Evolutionary conservation across 2,888 invertebrate species (phyloP).

Genomic region (Colletes collaris): DNA sequence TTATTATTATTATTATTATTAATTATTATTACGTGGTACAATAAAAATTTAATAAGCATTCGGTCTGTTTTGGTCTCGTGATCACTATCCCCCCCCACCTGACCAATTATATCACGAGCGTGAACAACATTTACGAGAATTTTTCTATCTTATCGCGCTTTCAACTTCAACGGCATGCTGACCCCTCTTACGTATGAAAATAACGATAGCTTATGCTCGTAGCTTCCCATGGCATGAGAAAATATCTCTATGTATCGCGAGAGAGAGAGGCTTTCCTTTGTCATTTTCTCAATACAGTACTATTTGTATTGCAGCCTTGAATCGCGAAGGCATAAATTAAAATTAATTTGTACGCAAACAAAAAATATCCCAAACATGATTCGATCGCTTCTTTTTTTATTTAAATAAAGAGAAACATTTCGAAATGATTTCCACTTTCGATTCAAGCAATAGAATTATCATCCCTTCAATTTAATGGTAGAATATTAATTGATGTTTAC

Average conservation of each 20-base stretch:
- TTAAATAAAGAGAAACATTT: too few relatives aligned
- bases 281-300: not conserved
- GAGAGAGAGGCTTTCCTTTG: slow-evolving; percentile 1
- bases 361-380: too few relatives aligned
- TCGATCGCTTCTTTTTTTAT: too few relatives aligned
- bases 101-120: not conserved
- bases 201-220: slow-evolving; percentile 43
- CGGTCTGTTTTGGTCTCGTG: slow-evolving; percentile 65
- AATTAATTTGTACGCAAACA: not conserved
- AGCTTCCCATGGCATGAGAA: not conserved
- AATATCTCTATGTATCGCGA: slow-evolving; percentile 33
- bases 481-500: too few relatives aligned
- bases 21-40: slow-evolving; percentile 82
- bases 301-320: not conserved
- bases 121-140: not conserved
- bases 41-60: slow-evolving; percentile 82
- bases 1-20: slow-evolving; percentile 70
- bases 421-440: too few relatives aligned
- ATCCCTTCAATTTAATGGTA: too few relatives aligned
- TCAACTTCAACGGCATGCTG: slow-evolving; percentile 51
- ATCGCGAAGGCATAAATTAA: not conserved
- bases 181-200: slow-evolving; percentile 60
- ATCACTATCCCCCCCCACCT: slow-evolving; percentile 44
- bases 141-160: slow-evolving; percentile 40
- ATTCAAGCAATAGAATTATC: too few relatives aligned